These are phyloP conservation scores for Anodontia alba DNA, from an alignment of 2,888 invertebrate species.

Conservation along the genomic window DNA sequence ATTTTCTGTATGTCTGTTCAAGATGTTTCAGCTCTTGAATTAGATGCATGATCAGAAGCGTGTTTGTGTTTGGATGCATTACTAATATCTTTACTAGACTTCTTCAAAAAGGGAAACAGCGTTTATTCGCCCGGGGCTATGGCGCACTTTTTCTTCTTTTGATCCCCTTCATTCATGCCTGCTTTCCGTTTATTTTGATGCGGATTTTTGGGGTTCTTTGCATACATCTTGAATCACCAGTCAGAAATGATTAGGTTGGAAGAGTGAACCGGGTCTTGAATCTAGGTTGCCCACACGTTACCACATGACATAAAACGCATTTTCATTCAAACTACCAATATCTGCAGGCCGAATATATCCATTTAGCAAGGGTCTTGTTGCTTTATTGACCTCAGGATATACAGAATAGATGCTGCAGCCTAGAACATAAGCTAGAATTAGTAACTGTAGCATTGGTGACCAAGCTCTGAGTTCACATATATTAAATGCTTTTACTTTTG, in stretches of 20 bases:
- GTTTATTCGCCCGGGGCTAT: neutral
- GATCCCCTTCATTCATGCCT: neutral
- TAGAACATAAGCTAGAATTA: slow-evolving; percentile 1
- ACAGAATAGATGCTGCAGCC: neutral
- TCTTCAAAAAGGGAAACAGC: neutral
- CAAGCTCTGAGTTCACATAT: too few relatives aligned
- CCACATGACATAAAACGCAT: slow-evolving; percentile 10
- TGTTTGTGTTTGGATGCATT: neutral
- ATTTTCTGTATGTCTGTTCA: neutral
- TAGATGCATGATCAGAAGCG: neutral
- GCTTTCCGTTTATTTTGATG: neutral
- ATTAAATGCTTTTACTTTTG: too few relatives aligned
- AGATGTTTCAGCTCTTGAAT: neutral
- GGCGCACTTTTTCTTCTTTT: slow-evolving; percentile 1
- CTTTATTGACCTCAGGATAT: neutral
- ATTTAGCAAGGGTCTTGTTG: too few relatives aligned
- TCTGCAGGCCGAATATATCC: neutral
- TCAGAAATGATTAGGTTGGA: slow-evolving; percentile 8
- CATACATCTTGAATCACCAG: neutral
- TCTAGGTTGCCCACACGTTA: neutral
- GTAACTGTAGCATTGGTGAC: slow-evolving; percentile 9
- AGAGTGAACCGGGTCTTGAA: slow-evolving; percentile 3
- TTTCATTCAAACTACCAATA: neutral
- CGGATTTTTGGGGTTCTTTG: neutral
- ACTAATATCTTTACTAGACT: neutral